Evolutionary conservation across 2,797 vertebrate species (phyloP), one percentile per base, ranked within the genome.

Genomic region (Dendrocincla tyrannina): DNA sequence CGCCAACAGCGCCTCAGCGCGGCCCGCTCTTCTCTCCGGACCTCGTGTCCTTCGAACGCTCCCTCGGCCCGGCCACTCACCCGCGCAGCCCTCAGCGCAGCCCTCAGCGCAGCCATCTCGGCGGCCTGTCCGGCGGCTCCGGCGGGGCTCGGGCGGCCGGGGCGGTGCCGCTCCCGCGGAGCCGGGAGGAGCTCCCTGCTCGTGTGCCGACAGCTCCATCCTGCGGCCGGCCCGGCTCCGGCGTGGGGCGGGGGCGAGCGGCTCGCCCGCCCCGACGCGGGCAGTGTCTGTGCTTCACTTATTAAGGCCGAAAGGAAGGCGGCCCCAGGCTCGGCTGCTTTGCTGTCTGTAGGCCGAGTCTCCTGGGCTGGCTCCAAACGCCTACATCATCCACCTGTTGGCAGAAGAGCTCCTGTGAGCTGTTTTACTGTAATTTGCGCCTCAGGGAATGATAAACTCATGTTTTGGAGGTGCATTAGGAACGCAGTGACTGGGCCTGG

Each of bases 251-350:
- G 39, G 12, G 13, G 13, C 37, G 55, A 5, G 6, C 4, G 35
- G 5, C 20, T 12, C 2, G 6, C 18, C 8, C 11, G 9, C 37
- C 30, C n/a, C 14, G 7, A 0, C 18, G 1, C 4, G 9, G 30
- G 3, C 19, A 1, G 10, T 3, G 28, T 39, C 17, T 10, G 20
- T 17, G 37, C 11, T 19, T 14, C 44, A 16, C 13, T 49, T 20
- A 15, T 13, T 35, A 6, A 35, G 44, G 44, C 44, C 24, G n/a
- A 35, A 37, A 17, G 13, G 30, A n/a, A 15, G 39, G 17, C 10
- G 17, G 17, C 5, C 13, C 9, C 8, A 0, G 41, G 11, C 15
- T 33, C 4, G 28, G 10, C 17, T 12, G 1, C 3, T 33, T 16
- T 16, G 41, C 23, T 30, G 47, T 5, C n/a, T 33, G 20, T 30